phyloP scores from a whole-genome alignment of 2,797 vertebrate species.

The Pelochelys cantorii region DNA sequence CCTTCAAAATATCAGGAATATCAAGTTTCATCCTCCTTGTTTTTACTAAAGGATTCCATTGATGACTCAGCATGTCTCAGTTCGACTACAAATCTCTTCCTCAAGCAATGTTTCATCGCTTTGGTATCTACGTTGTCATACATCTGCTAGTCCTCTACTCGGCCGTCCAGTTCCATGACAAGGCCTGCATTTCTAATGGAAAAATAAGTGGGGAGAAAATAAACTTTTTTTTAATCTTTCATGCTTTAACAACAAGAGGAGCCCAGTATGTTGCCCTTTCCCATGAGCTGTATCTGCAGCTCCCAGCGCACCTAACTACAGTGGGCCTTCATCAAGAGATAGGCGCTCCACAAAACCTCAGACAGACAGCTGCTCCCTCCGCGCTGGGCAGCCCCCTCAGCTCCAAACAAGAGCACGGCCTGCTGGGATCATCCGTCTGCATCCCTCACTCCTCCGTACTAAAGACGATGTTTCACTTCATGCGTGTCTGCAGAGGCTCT shows the following conservation, averaged over 20 bases:
- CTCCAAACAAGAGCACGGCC: neutral
- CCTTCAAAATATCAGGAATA: neutral
- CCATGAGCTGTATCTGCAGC: neutral
- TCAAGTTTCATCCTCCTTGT: neutral
- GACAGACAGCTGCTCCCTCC: neutral
- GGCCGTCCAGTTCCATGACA: neutral
- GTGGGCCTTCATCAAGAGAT: neutral
- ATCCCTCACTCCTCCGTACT: neutral
- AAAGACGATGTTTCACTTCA: neutral
- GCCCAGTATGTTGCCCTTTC: too few species aligned
- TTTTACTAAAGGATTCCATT: neutral
- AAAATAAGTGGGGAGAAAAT: neutral
- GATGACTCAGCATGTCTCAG: neutral
- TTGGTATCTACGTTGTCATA: too few species aligned
- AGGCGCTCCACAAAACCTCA: neutral
- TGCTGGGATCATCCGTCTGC: neutral
- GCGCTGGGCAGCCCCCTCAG: neutral
- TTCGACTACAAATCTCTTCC: neutral
- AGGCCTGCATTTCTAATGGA: neutral
- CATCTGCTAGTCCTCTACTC: neutral
- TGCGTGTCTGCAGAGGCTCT: neutral
- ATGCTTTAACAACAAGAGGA: neutral
- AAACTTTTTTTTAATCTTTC: neutral
- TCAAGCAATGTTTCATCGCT: neutral
- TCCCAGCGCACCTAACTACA: neutral